Base-by-base conservation (phyloP, 2,113 vertebrate genomes). In the Clarias macrocephalus region DNA sequence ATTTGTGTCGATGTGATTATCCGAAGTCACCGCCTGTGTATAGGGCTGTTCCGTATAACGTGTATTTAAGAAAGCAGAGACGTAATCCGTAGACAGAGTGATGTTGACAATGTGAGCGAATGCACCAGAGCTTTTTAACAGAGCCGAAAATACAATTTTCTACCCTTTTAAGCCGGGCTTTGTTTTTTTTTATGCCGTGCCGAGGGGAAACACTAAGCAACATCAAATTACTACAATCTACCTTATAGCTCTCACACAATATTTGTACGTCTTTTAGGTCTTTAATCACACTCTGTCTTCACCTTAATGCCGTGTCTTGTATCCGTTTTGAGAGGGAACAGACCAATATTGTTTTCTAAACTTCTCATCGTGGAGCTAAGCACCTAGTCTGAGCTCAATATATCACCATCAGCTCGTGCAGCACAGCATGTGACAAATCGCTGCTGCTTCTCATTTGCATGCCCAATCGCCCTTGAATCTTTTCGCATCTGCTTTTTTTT, bases 371-470 rank as follows among this genome's bases (percentile, higher is more conserved):
- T 86, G 84, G 80, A 86, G 88, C 90, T 91, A 88, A 94, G 93
- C 91, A 90, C 92, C 89, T 93, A 93, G 91, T 92, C 91, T 89
- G 93, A 89, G 94, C 90, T 86, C 91, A 91, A 92, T 93, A 93
- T 88, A 91, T 89, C 72, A 92, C 92, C 62, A 68, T 87, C 84
- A 73, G 73, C 83, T 28, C 37, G 10, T n/a, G 90, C 89, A 91
- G 91, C 91, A 87, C 88, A 88, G 75, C 80, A 66, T 85, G 88
- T 93, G 92, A 94, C 92, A 94, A 94, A 94, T 94, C 90, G 93
- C 92, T 93, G 91, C 93, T 93, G 93, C 89, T 80, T 89, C 90
- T 90, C 91, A 91, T 94, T 95, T 94, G 92, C 91, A 92, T 93
- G 90, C 91, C 91, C 92, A 93, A 93, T 93, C 90, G 86, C 84